Evolutionary conservation across 2,797 vertebrate species (phyloP), one percentile per base, ranked within the genome.

Genomic region (Enteromius afrohamiltoni): DNA sequence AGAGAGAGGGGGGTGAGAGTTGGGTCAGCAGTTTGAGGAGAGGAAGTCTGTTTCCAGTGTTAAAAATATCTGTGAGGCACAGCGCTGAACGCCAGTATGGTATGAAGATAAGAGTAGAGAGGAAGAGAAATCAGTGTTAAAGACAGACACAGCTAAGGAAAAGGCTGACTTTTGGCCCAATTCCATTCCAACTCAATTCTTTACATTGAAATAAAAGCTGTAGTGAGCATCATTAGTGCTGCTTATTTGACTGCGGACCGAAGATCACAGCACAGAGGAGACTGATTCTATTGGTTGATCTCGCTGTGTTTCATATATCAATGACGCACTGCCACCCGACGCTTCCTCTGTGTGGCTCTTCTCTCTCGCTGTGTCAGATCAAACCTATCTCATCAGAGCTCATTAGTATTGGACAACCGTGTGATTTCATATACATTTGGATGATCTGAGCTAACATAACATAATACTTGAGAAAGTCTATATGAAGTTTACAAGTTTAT

Each of bases 41-140:
- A 84, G 83, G 80, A 84, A 83, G 82, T 80, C 81, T 84, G 84
- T 85, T 83, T 84, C 85, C 81, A 85, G 83, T 85, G 84, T 87
- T 89, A 88, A 88, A 90, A 87, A 90, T 88, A 88, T 83, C 86
- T 80, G 81, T 79, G 42, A 81, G 76, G 74, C 53, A 82, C 82
- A 85, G 81, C 67, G 76, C 40, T 68, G 49, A 65, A 70, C 40
- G 83, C 21, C 73, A 47, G 65, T 34, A 47, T 1, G 31, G 51
- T 82, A 88, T 75, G 83, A 87, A 85, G 87, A 87, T 86, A 88
- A 73, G 10, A 58, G 40, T 21, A 29, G 58, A 26, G 7, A 53
- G 45, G 16, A 65, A 6, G 34, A 64, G 16, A 75, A 23, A 31
- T 37, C 9, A 34, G 45, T 3, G 45, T 73, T 29, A 55, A 23